Evolutionary conservation across 1,140 invertebrate species (phyloP).

Genomic region (Penaeus indicus): DNA sequence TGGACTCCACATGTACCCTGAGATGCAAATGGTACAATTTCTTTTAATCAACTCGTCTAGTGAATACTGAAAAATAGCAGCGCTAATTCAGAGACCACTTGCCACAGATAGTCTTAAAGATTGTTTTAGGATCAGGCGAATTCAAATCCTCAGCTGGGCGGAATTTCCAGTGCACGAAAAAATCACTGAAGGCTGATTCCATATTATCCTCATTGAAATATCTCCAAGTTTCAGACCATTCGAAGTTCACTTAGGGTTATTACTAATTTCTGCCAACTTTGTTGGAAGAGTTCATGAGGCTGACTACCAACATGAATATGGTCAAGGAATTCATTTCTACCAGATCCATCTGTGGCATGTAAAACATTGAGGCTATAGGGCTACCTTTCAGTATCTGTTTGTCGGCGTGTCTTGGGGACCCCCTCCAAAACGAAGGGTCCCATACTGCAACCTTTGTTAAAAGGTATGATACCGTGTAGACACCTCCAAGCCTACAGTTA

Average conservation of each 20-base stretch:
- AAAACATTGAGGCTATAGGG: background rate
- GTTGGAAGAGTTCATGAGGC: slow-evolving; percentile 60
- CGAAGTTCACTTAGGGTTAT: slow-evolving; percentile 13
- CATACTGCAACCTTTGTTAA: slow-evolving; percentile 29
- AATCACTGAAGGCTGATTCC: slow-evolving; percentile 38
- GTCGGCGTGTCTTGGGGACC: slow-evolving; percentile 45
- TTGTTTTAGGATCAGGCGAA: slow-evolving; percentile 38
- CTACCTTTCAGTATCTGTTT: slow-evolving; percentile 38
- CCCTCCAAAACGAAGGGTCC: slow-evolving; percentile 9
- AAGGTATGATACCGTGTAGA: slow-evolving; percentile 48
- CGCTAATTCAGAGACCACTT: too few species aligned
- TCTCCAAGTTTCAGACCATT: slow-evolving; percentile 54
- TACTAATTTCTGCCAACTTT: slow-evolving; percentile 59
- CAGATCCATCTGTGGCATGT: background rate
- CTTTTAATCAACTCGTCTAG: background rate
- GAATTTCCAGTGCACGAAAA: slow-evolving; percentile 52
- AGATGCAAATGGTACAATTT: background rate
- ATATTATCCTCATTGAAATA: slow-evolving; percentile 7
- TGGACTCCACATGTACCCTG: background rate
- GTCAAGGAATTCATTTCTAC: slow-evolving; percentile 57
- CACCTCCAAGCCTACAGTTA: background rate
- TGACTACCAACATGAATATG: slow-evolving; percentile 23
- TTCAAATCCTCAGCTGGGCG: slow-evolving; percentile 56
- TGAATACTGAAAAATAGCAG: too few species aligned
- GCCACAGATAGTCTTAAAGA: background rate